Evolutionary conservation across 2,888 invertebrate genomes (phyloP).

Genomic region (Rhimphoctona megacephalus): DNA sequence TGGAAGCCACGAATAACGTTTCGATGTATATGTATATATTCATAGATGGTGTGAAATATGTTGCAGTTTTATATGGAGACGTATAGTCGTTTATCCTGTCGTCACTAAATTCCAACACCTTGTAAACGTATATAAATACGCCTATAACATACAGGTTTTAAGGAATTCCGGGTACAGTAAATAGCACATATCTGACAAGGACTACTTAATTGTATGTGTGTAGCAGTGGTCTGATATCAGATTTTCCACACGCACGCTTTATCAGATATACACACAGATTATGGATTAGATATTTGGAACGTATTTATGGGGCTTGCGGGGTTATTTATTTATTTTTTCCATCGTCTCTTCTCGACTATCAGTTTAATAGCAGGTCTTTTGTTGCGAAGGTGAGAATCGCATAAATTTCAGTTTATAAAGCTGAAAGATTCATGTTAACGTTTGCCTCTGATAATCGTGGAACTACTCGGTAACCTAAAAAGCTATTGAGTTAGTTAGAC

Average conservation of each 20-base stretch:
- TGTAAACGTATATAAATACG: background rate
- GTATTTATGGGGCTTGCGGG: background rate
- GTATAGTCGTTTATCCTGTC: background rate
- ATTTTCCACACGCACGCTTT: constrained; percentile 37
- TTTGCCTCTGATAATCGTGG: background rate
- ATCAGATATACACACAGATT: background rate
- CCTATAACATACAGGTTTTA: background rate
- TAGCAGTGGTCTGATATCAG: constrained; percentile 22
- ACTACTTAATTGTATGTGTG: constrained; percentile 47
- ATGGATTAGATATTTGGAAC: background rate
- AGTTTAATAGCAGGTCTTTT: background rate
- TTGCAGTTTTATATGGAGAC: background rate
- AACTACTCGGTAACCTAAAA: background rate
- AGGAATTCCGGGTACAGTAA: constrained; percentile 1
- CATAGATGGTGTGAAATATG: background rate
- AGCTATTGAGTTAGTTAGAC: background rate
- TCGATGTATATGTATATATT: background rate
- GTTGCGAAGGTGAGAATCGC: background rate
- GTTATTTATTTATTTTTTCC: constrained; percentile 4
- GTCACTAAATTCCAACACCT: background rate
- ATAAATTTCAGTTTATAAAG: background rate
- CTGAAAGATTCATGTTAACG: background rate
- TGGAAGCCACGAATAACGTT: background rate
- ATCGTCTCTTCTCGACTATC: background rate
- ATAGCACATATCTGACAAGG: constrained; percentile 27